Evolutionary conservation across 2,797 vertebrate genomes (phyloP).

Genomic region (Mormyrops attenuatus): DNA sequence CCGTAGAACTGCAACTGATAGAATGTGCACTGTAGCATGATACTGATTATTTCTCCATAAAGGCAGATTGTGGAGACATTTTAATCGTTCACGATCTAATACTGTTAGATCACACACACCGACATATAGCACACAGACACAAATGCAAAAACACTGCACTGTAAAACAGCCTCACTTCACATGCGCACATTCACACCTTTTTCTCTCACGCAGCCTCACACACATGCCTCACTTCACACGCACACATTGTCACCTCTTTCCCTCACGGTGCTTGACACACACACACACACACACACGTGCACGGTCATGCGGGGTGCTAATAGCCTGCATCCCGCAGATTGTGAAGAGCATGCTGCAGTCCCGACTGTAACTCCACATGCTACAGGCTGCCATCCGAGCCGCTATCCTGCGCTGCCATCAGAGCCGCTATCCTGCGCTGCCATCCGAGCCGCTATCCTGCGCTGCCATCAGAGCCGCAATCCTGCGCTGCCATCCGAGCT

Average conservation of each 20-base stretch:
- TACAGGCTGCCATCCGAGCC: neutral
- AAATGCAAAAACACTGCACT: neutral
- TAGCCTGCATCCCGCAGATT: neutral
- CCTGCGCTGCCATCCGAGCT: neutral
- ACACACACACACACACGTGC: neutral
- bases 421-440: neutral
- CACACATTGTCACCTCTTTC: neutral
- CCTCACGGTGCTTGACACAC: neutral
- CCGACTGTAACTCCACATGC: neutral
- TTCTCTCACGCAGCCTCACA: neutral
- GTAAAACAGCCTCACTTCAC: neutral
- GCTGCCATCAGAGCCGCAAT: accelerated
- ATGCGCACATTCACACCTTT: neutral
- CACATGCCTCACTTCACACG: neutral
- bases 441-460: neutral
- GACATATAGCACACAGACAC: neutral
- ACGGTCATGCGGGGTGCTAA: neutral
- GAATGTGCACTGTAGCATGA: neutral
- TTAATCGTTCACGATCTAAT: neutral
- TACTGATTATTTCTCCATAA: neutral
- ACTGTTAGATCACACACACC: neutral
- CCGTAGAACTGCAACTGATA: neutral
- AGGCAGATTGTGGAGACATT: neutral
- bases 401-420: neutral
- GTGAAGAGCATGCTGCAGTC: no score